phyloP scores from a whole-genome alignment of 2,113 vertebrate genomes.

The Platycercus adscitus region DNA sequence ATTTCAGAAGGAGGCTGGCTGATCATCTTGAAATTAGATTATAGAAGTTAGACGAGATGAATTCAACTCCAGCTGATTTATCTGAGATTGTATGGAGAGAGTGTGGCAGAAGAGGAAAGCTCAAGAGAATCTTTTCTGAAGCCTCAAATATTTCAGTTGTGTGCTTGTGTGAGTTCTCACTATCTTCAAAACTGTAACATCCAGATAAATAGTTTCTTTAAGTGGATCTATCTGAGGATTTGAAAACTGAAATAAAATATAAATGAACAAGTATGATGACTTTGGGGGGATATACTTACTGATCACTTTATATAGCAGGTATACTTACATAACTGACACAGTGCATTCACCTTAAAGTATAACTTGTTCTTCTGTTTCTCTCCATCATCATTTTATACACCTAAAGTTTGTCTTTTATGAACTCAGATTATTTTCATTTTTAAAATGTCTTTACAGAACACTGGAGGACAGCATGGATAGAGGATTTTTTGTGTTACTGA shows the following conservation, averaged over 20 bases:
- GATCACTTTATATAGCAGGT: background rate
- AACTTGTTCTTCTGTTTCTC: background rate
- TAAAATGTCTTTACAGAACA: background rate
- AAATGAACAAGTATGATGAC: background rate
- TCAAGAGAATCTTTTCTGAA: background rate
- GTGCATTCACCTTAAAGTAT: background rate
- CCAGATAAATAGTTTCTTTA: background rate
- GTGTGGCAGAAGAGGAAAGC: background rate
- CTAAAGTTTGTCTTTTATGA: background rate
- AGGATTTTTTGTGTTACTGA: background rate
- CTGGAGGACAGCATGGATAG: background rate
- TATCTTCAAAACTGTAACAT: background rate
- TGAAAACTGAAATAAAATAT: background rate
- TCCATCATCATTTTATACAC: background rate
- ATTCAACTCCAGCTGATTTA: background rate
- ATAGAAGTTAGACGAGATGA: background rate
- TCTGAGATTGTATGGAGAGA: background rate
- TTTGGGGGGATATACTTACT: background rate
- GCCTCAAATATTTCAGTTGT: background rate
- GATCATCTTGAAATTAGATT: background rate
- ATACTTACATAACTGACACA: fast-evolving
- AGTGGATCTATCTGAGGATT: background rate
- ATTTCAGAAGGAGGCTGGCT: background rate
- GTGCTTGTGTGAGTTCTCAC: background rate
- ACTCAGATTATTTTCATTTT: background rate